A percentile compares a stretch with the other conserved stretches of the same genome.
Conservation (phyloP, 2,888 invertebrate genomes). For the Trichopria drosophilae region DNA sequence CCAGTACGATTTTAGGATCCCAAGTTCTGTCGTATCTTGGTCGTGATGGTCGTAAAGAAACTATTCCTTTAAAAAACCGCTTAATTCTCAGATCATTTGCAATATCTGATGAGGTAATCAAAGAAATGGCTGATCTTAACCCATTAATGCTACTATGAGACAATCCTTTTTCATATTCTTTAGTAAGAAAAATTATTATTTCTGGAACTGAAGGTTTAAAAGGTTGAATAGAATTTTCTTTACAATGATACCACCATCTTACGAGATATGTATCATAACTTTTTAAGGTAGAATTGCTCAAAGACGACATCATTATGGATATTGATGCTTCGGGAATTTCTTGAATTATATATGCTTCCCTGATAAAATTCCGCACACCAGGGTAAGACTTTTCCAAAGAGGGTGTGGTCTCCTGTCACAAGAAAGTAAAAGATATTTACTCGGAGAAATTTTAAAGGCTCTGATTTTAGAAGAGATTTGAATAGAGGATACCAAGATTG, state of each 20-base stretch:
- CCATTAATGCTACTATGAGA: constrained; percentile 25
- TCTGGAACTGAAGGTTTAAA: no score
- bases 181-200: constrained; percentile 1
- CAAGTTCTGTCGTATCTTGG: constrained; percentile 29
- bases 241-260: no score
- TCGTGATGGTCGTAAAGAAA: constrained; percentile 19
- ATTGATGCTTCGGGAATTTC: no score
- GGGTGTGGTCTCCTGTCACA: constrained; percentile 15
- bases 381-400: no score
- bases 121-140: constrained; percentile 23
- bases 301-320: no score
- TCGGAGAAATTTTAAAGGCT: constrained; percentile 12
- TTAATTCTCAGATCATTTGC: constrained; percentile 12
- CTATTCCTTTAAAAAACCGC: constrained; percentile 28
- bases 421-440: constrained; percentile 13
- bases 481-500: constrained; percentile 23
- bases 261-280: no score
- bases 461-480: constrained; percentile 2
- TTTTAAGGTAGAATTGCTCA: no score
- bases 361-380: no score
- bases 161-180: constrained; percentile 15
- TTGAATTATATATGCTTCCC: no score
- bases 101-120: constrained; percentile 10
- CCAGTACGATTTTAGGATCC: constrained; percentile 23
- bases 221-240: no score